Evolutionary conservation across 2,888 invertebrate species (phyloP), one percentile per base, ranked within the genome.

Genomic region (Drosophila kokeensis): DNA sequence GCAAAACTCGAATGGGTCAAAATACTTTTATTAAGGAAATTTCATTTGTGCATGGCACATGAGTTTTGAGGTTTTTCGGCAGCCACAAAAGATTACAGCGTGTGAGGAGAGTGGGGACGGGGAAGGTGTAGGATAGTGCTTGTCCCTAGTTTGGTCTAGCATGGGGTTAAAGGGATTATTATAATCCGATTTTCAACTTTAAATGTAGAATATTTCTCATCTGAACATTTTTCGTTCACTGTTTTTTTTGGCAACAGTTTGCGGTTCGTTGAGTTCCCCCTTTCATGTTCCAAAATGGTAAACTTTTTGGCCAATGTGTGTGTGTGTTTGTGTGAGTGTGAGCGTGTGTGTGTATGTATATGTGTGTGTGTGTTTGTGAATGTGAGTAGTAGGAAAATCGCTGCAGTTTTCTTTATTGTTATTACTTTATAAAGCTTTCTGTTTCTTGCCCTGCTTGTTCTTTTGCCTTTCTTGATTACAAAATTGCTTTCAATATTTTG

Each of bases 111-210:
- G 69, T 58, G 45, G 15, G 4, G 21, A 75, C 42, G 54, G 69
- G 54, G 53, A 11, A 13, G n/a, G n/a, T n/a, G n/a, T n/a, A 15
- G 38, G 45, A 15, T 13, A 2, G 18, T 21, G 48, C 29, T 30
- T 58, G 45, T 50, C 34, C 6, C 15, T 10, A 18, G 67, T 58
- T 67, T 60, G 27, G 60, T 59, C 67, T 71, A 21, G 45, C 32
- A 24, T 24, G 32, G 70, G 40, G 50, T 72, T 59, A 57, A 75
- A 67, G 69, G 81, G 80, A 89, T 90, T 87, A 90, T 77, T 79
- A 81, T 89, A 89, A 90, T 90, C 89, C 79, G 83, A 89, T 90
- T 90, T 87, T 72, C 72, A 88, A 83, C 83, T 86, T 86, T 78
- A 81, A 88, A 76, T 76, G 79, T 60, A 54, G 24, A 67, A 65